Base-by-base conservation (phyloP, 2,888 invertebrate genomes). In the Limnephilus lunatus region DNA sequence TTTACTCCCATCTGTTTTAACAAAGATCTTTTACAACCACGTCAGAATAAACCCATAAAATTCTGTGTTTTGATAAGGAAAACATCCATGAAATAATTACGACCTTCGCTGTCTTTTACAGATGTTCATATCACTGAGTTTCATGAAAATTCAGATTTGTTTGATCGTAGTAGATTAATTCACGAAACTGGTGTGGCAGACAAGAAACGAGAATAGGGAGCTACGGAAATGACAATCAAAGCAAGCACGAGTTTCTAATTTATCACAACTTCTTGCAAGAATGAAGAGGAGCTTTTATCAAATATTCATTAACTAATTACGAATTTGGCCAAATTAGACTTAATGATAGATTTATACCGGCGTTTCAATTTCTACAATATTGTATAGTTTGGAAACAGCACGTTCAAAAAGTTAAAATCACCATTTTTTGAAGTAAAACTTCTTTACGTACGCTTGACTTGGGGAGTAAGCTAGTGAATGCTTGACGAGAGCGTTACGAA, bases 41-140 rank as follows among this genome's bases (percentile, higher is more conserved):
- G 85, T 39, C 44, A 85, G 35, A 25, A 48, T 48, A 14, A 32
- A 85, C 30, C 30, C 48, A 7, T 44, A 86, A 86, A 39, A 86
- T n/a, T 11, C 44, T 44, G 85, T 85, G 44, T 85, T 85, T 68
- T 85, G 85, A 85, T 85, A 44, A 85, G 25, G 86, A 86, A 86
- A 86, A 35, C n/a, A 86, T 44, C 48, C 30, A 2, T 44, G 48
- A 86, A 35, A 86, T 86, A 86, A 86, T 86, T 30, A 86, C 35
- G 48, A 30, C 35, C 44, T 86, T 86, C 86, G 44, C 44, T n/a
- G 86, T 15, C 86, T 44, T 44, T 12, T 30, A 86, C 44, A 35
- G 30, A 30, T n/a, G 30, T 48, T 86, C 48, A 86, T 44, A 48
- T 86, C 86, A 44, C 86, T 44, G 86, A 48, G 44, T 86, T 86